phyloP scores from a whole-genome alignment of 2,797 vertebrate species.

The Ctenochaetus hawaiiensis region DNA sequence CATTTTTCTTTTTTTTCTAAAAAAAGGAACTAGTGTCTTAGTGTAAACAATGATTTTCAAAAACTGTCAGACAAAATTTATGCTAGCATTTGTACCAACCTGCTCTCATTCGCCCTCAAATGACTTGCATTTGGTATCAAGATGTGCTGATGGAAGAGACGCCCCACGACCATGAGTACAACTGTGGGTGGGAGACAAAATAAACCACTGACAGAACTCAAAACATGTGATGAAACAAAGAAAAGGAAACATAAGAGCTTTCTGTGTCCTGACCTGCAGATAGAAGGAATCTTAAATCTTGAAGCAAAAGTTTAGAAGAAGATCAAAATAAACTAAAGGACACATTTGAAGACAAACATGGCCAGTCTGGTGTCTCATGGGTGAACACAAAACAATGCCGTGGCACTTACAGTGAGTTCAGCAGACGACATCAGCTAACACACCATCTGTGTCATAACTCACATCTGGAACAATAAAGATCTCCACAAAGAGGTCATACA shows the following conservation, averaged over 20 bases:
- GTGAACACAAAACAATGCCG: constrained; percentile 20
- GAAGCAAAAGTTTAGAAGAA: neutral
- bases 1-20: constrained; percentile 15
- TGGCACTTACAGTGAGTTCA: constrained; percentile 57
- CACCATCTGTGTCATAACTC: constrained; percentile 73
- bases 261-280: constrained; percentile 80
- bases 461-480: constrained; percentile 65
- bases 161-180: constrained; percentile 24
- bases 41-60: neutral
- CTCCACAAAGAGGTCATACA: constrained; percentile 37
- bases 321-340: neutral
- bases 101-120: constrained; percentile 44
- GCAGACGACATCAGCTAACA: constrained; percentile 45
- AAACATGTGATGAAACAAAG: constrained; percentile 41
- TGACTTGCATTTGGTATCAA: constrained; percentile 56
- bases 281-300: neutral
- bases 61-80: constrained; percentile 2
- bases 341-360: neutral
- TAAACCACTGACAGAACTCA: constrained; percentile 51
- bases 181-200: constrained; percentile 66
- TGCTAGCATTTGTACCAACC: neutral
- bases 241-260: neutral
- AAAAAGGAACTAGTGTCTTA: neutral
- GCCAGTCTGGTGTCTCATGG: neutral
- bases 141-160: constrained; percentile 44